phyloP scores from a whole-genome alignment of 2,888 invertebrate genomes.

The Tachina lurida region DNA sequence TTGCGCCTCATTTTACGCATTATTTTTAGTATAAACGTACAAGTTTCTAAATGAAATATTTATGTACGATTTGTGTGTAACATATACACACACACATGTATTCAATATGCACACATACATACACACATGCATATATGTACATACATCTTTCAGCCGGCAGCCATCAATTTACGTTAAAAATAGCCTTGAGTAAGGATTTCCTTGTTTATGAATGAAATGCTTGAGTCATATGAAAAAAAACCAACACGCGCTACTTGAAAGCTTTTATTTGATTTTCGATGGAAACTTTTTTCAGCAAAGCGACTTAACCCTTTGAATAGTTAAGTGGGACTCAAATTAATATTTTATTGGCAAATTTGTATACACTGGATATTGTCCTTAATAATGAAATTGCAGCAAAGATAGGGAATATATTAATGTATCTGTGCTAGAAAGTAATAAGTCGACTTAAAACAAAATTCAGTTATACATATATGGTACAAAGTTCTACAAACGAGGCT shows the following conservation, averaged over 20 bases:
- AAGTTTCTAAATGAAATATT: neutral
- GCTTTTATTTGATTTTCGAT: slow-evolving; percentile 24
- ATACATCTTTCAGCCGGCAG: slow-evolving; percentile 73
- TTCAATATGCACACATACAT: neutral
- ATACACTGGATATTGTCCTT: no score
- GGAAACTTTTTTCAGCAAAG: neutral
- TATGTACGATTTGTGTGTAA: neutral
- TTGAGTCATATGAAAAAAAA: neutral
- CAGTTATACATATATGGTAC: no score
- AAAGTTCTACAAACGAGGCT: no score
- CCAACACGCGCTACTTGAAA: slow-evolving; percentile 15
- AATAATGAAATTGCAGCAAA: no score
- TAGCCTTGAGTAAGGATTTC: slow-evolving; percentile 75
- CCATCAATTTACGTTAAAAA: slow-evolving; percentile 74
- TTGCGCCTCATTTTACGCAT: neutral
- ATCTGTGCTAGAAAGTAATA: no score
- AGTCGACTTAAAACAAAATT: no score
- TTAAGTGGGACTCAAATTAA: neutral
- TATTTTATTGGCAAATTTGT: no score
- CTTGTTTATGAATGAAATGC: slow-evolving; percentile 70
- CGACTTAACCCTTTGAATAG: neutral
- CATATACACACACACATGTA: no score
- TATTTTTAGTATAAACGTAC: neutral
- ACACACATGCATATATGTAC: neutral
- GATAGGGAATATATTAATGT: no score